Conservation (phyloP, 1,140 invertebrate genomes). For the Carcinoscorpius rotundicauda region DNA sequence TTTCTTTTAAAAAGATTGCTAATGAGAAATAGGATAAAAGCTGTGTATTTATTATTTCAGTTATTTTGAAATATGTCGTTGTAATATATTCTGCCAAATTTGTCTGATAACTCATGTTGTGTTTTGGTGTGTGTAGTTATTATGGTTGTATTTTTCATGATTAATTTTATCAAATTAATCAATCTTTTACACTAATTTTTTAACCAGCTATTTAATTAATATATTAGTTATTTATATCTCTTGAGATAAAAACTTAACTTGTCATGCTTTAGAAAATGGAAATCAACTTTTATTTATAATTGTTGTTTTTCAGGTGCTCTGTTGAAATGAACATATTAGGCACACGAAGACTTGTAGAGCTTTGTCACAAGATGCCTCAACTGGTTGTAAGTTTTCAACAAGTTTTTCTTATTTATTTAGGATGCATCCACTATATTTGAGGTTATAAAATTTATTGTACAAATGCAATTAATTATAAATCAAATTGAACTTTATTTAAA, state of each 20-base stretch:
- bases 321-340: slow-evolving; percentile 28
- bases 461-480: too few species aligned
- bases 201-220: too few species aligned
- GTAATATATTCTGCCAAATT: too few species aligned
- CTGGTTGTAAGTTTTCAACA: slow-evolving; percentile 17
- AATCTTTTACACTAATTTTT: neutral
- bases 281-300: neutral
- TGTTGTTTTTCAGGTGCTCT: slow-evolving; percentile 28
- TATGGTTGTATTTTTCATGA: neutral
- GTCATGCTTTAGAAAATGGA: too few species aligned
- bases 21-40: too few species aligned
- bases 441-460: too few species aligned
- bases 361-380: slow-evolving; percentile 42
- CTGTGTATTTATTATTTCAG: too few species aligned
- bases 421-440: too few species aligned
- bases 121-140: neutral
- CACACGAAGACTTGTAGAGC: slow-evolving; percentile 24
- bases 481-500: too few species aligned
- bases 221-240: neutral
- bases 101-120: too few species aligned
- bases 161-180: neutral
- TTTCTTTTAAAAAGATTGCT: too few species aligned
- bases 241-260: neutral
- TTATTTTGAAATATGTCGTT: too few species aligned
- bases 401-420: neutral